Evolutionary conservation across 1,140 invertebrate genomes (phyloP), one percentile per base, ranked within the genome.

Genomic region (Sitophilus oryzae): DNA sequence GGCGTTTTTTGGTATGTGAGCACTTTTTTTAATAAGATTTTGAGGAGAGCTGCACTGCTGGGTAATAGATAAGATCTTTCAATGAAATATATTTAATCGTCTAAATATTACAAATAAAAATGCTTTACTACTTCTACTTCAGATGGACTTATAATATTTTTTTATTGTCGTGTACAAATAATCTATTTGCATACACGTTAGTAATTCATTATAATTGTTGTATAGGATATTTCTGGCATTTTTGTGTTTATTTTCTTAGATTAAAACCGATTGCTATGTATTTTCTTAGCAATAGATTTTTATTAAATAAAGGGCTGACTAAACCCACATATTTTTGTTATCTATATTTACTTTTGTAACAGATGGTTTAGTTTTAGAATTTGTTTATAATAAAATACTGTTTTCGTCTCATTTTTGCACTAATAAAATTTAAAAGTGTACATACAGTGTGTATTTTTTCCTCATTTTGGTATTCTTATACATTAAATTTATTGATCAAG

Each of bases 61-160:
- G 51, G 51, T 52, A 52, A 44, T 52, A 52, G 51, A 18, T 52
- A 52, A 52, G 51, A 18, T 52, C 36, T 18, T 52, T 43, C 18
- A 18, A 45, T 41, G 30, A 52, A 22, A 44, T 52, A 43, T 52
- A 52, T 44, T 52, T 45, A 52, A 52, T 42, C 49, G 30, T 34
- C 23, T 43, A 52, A 23, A 45, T 10, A 25, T 41, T 19, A 51
- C 30, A 16, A 43, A 2, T 19, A 30, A 36, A 44, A 20, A 23
- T 52, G 51, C 51, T 52, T 52, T 43, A 52, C 42, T 43, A 52
- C n/a, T 11, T 30, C 34, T 52, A 52, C 22, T 22, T 46, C 22
- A 45, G 16, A 47, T 44, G 16, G 20, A 37, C 10, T 52, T 37
- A 42, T 16, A 23, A 42, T 52, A 52, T 52, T 52, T 52, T 52